Evolutionary conservation across 2,113 vertebrate genomes (phyloP).

Genomic region (Polyodon spathula): DNA sequence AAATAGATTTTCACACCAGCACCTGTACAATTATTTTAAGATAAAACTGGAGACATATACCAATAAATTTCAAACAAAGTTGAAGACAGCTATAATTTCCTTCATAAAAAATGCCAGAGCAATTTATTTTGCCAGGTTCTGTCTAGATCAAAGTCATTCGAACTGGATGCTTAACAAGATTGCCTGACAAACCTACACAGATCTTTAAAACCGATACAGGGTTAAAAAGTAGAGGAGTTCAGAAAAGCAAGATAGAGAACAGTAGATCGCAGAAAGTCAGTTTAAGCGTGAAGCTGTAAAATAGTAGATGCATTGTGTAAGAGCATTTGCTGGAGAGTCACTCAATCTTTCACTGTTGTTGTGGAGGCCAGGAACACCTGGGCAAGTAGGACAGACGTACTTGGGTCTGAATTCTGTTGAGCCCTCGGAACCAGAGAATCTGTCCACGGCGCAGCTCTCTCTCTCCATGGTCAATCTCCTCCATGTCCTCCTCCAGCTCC

Average conservation of each 20-base stretch:
- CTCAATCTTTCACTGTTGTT: neutral
- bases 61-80: no score
- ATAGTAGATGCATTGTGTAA: constrained; percentile 2
- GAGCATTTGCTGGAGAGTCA: neutral
- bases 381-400: constrained; percentile 54
- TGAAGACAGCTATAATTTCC: no score
- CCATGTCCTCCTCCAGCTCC: constrained; percentile 78
- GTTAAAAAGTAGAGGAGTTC: constrained; percentile 26
- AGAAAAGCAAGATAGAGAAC: constrained; percentile 34
- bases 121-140: no score
- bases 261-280: constrained; percentile 43
- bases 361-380: neutral
- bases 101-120: no score
- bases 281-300: constrained; percentile 24
- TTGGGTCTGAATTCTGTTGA: constrained; percentile 98
- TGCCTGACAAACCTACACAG: constrained; percentile 32
- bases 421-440: constrained; percentile 98
- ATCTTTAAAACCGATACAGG: constrained; percentile 26
- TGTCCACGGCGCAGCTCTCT: constrained; percentile 91
- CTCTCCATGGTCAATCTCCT: constrained; percentile 96
- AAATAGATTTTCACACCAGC: neutral
- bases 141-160: no score
- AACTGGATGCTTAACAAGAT: no score
- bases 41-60: no score
- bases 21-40: no score